These are phyloP conservation scores for Leptinotarsa haldemani DNA, from an alignment of 2,888 invertebrate species.

Conservation along the genomic window DNA sequence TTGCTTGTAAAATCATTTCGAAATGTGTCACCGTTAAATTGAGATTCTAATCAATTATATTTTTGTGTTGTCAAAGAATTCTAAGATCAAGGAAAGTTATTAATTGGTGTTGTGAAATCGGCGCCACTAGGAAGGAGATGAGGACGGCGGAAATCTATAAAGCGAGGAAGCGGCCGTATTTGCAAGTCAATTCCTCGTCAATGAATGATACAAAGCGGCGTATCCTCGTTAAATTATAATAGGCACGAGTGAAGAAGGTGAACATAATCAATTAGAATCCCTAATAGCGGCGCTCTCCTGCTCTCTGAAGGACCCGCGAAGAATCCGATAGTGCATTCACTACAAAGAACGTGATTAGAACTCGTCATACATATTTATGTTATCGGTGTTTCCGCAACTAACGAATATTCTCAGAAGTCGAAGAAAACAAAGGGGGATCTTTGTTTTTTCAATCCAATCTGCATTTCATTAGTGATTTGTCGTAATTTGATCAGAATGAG, in stretches of 20 bases:
- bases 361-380: constrained; percentile 51
- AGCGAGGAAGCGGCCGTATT: constrained; percentile 47
- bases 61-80: no score
- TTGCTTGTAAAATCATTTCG: no score
- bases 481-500: constrained; percentile 43
- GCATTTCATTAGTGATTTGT: constrained; percentile 49
- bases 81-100: background rate
- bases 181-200: constrained; percentile 54
- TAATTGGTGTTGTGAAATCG: constrained; percentile 3
- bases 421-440: constrained; percentile 46
- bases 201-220: constrained; percentile 52
- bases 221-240: constrained; percentile 53
- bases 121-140: background rate
- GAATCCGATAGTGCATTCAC: constrained; percentile 49
- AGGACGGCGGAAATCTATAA: constrained; percentile 31
- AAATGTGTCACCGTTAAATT: no score
- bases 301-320: constrained; percentile 36
- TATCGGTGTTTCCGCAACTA: constrained; percentile 49
- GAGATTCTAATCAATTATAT: no score
- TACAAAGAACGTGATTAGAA: constrained; percentile 50
- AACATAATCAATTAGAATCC: constrained; percentile 54
- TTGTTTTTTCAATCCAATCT: constrained; percentile 50
- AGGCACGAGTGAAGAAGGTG: constrained; percentile 53
- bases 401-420: constrained; percentile 46
- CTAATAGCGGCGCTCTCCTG: constrained; percentile 47